Conservation (phyloP, 2,888 invertebrate genomes). For the Hydrotaea cyrtoneurina region DNA sequence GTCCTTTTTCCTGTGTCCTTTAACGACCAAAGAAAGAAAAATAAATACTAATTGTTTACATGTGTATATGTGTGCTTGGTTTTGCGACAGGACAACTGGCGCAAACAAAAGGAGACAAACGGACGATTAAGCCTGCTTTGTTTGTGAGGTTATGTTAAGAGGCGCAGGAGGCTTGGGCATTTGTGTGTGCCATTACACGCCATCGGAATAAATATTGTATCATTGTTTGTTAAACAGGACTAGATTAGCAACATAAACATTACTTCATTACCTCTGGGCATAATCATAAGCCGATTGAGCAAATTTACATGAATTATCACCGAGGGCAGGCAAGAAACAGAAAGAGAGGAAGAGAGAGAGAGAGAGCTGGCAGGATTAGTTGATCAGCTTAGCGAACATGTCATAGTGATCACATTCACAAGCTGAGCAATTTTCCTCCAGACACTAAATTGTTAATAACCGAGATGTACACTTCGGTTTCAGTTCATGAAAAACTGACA, state of each 20-base stretch:
- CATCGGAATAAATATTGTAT: slow-evolving; percentile 76
- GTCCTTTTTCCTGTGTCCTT: neutral
- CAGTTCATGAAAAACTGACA: no score
- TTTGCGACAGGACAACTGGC: neutral
- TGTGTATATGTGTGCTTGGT: slow-evolving; percentile 13
- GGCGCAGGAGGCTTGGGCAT: slow-evolving; percentile 55
- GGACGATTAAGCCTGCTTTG: slow-evolving; percentile 43
- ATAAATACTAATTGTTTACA: neutral
- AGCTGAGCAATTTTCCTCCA: no score
- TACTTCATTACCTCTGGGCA: slow-evolving; percentile 68
- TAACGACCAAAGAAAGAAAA: neutral
- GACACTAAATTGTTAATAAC: no score
- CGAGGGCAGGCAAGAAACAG: neutral
- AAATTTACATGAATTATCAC: slow-evolving; percentile 72
- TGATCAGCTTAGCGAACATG: neutral
- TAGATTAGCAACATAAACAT: slow-evolving; percentile 78
- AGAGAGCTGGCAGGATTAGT: slow-evolving; percentile 28
- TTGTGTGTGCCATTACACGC: slow-evolving; percentile 75
- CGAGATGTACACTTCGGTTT: neutral
- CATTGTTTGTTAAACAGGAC: slow-evolving; percentile 79
- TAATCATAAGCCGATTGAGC: slow-evolving; percentile 77
- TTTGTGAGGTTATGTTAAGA: slow-evolving; percentile 21
- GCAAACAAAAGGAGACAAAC: neutral
- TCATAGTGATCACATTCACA: neutral
- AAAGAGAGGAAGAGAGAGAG: neutral